These are phyloP conservation scores for Leptinotarsa lineolata DNA, from an alignment of 1,140 invertebrate genomes.

Conservation along the genomic window DNA sequence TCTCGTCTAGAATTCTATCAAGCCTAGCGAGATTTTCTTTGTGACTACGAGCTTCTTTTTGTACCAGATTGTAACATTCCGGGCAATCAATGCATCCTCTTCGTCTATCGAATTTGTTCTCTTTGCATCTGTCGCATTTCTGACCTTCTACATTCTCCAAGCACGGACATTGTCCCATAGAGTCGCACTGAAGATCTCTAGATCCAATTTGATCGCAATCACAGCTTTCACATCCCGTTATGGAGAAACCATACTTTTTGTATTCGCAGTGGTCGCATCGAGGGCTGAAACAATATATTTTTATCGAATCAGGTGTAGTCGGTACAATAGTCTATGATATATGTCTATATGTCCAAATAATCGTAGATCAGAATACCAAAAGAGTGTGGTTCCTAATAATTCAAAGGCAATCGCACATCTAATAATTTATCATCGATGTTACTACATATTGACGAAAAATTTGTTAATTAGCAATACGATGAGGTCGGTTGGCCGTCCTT, in stretches of 20 bases:
- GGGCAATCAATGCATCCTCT: slow-evolving; percentile 89
- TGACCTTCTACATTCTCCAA: slow-evolving; percentile 88
- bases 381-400: no score
- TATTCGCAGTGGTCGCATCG: slow-evolving; percentile 84
- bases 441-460: no score
- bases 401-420: no score
- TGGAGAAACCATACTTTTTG: slow-evolving; percentile 88
- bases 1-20: slow-evolving; percentile 55
- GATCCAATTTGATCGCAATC: slow-evolving; percentile 91
- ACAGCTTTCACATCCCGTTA: slow-evolving; percentile 82
- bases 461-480: no score
- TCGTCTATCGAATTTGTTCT: slow-evolving; percentile 87
- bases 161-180: slow-evolving; percentile 85
- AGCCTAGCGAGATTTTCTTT: slow-evolving; percentile 69
- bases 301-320: no score
- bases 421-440: no score
- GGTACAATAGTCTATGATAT: no score
- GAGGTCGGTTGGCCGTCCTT: no score
- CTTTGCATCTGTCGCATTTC: slow-evolving; percentile 88
- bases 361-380: no score
- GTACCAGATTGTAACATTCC: slow-evolving; percentile 90
- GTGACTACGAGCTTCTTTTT: slow-evolving; percentile 83
- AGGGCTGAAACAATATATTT: slow-evolving; percentile 54
- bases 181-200: slow-evolving; percentile 79
- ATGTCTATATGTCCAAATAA: no score